Evolutionary conservation across 2,888 invertebrate species (phyloP).

Genomic region (Leptarthrus brevirostris): DNA sequence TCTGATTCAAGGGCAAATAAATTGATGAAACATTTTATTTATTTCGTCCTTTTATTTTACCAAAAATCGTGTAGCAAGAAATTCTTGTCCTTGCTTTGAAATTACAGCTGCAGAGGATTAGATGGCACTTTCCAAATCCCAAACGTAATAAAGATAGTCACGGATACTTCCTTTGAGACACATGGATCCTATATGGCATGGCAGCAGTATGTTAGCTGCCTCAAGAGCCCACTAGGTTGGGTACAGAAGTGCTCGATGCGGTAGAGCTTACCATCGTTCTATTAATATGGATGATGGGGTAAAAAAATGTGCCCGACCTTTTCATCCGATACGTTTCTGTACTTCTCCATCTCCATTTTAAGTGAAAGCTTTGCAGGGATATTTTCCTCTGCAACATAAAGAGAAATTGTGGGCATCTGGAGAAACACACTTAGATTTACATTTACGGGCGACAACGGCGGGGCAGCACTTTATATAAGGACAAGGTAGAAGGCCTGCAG

Average conservation of each 20-base stretch:
- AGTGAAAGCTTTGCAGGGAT: neutral
- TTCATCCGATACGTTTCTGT: neutral
- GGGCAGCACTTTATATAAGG: neutral
- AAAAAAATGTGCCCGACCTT: neutral
- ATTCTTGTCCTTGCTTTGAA: neutral
- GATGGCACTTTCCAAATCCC: conserved; percentile 21
- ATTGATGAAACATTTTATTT: too few species aligned
- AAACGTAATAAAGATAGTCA: conserved; percentile 41
- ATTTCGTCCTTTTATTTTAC: too few species aligned
- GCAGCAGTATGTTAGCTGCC: neutral
- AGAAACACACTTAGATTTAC: conserved; percentile 26
- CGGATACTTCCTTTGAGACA: conserved; percentile 30
- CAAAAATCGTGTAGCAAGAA: too few species aligned
- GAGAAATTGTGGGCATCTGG: conserved; percentile 21
- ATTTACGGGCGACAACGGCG: neutral
- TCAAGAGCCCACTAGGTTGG: neutral
- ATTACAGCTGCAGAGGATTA: conserved; percentile 35
- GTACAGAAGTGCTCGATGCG: conserved; percentile 27
- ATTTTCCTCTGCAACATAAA: conserved; percentile 12
- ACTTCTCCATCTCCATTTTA: neutral
- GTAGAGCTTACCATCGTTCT: neutral
- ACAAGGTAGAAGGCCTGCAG: neutral
- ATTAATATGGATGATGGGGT: conserved; percentile 9
- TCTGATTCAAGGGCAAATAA: neutral
- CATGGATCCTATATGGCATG: conserved; percentile 24